Conservation (phyloP, 1,140 invertebrate species). For the Platyscapa corneri region DNA sequence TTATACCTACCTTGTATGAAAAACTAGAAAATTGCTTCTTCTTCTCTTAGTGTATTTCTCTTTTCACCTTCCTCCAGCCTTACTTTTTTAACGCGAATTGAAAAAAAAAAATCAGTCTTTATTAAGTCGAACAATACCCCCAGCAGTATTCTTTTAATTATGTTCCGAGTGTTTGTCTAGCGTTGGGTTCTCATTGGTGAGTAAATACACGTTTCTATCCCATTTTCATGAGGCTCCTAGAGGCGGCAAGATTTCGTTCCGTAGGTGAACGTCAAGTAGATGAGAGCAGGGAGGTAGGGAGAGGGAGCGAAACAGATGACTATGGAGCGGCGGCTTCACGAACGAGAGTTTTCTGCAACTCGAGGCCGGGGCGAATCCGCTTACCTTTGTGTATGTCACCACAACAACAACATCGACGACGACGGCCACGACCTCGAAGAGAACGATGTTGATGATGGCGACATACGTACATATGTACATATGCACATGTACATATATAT, state of each 20-base stretch:
- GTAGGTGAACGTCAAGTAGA: neutral
- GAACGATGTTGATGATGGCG: no score
- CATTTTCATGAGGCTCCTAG: neutral
- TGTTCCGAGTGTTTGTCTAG: slow-evolving; percentile 35
- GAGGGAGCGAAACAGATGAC: slow-evolving; percentile 7
- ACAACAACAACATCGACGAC: slow-evolving; percentile 10
- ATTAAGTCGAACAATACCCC: slow-evolving; percentile 25
- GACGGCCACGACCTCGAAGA: neutral
- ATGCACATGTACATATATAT: neutral
- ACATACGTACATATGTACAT: neutral
- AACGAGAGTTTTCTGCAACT: slow-evolving; percentile 17
- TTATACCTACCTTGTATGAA: no score
- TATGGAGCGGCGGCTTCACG: neutral
- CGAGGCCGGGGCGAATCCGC: slow-evolving; percentile 17
- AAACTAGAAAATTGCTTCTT: no score
- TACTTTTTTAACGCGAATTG: neutral
- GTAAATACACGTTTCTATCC: slow-evolving; percentile 30
- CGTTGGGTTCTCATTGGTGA: slow-evolving; percentile 20
- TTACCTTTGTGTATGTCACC: neutral
- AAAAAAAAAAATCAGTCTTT: neutral
- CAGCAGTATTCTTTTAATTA: slow-evolving; percentile 45
- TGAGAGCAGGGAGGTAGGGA: neutral
- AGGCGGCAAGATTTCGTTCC: neutral
- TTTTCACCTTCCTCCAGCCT: neutral
- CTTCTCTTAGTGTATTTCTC: no score